These are phyloP conservation scores for Sinodicranocentrus sp. DNA, from an alignment of 2,888 invertebrate species.

Conservation along the genomic window DNA sequence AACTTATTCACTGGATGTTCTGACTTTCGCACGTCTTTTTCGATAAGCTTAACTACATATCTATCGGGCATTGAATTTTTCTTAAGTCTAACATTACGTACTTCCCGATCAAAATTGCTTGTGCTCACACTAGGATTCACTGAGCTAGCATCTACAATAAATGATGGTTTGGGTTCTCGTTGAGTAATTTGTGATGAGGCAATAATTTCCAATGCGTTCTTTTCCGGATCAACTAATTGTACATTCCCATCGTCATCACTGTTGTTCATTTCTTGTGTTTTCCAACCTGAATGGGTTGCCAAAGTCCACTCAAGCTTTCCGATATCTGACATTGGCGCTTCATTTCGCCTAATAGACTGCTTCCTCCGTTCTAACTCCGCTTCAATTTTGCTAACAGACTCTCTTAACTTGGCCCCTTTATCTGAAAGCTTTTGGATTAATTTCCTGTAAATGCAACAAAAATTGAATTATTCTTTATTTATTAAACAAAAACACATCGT, in stretches of 20 bases:
- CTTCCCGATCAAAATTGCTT: not conserved
- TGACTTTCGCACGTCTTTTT: conserved; percentile 11
- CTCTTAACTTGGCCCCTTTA: conserved; percentile 33
- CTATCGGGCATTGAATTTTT: conserved; percentile 8
- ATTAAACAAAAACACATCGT: not conserved
- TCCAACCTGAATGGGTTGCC: too few relatives aligned
- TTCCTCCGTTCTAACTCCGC: conserved; percentile 77
- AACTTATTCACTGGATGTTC: not conserved
- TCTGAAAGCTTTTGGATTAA: conserved; percentile 20
- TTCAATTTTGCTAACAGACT: conserved; percentile 12
- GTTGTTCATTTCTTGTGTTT: conserved; percentile 12
- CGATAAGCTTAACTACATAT: conserved; percentile 25
- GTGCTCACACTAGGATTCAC: not conserved
- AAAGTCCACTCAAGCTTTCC: conserved; percentile 30
- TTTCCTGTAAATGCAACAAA: conserved; percentile 2
- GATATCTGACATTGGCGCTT: not conserved
- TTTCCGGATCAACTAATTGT: not conserved
- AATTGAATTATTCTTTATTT: not conserved
- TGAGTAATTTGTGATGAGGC: conserved; percentile 44
- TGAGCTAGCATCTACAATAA: not conserved
- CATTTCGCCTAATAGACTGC: not conserved
- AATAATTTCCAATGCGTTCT: conserved; percentile 18
- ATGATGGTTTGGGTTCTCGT: conserved; percentile 14
- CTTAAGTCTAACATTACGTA: too few relatives aligned
- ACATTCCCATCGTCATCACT: not conserved